Base-by-base conservation (phyloP, 2,888 invertebrate species). In the Cactoblastis cactorum region DNA sequence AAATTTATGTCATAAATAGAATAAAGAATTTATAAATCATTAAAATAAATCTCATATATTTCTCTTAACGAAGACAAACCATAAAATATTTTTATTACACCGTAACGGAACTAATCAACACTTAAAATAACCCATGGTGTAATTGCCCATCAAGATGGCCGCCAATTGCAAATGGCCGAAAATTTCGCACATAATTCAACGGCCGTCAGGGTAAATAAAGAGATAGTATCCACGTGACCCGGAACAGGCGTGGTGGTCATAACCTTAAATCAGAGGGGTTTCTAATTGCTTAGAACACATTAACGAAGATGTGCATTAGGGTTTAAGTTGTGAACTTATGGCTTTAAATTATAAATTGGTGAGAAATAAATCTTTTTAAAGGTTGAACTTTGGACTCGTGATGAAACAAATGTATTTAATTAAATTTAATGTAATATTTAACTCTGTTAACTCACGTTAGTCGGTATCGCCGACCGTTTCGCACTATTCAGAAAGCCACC, bases 241-340 rank as follows among this genome's bases (percentile, higher is more conserved):
- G 69, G 70, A 58, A 59, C 76, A 69, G 70, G 77, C 77, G 77
- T 74, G 74, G 69, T 68, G 59, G 65, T 78, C 75, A 83, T 84
- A 83, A 85, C 83, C 83, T 81, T 83, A 84, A 85, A 87, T 85
- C 86, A 87, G 74, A 83, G 77, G 76, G 78, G 75, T 81, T 75
- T 77, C 85, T 87, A 87, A 88, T 88, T 87, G 87, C 81, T 80
- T 68, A 78, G 81, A 85, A 83, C 82, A 83, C 85, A 85, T 83
- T 84, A 81, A 74, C 80, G 63, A 71, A 72, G 69, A 62, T 69
- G 63, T 66, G 63, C 57, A 55, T 55, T 49, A 38, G 50, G 65
- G 64, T 51, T 1, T 51, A 77, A 77, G 65, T 53, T 38, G 65
- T 33, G 60, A 69, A 60, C 53, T 24, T 24, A 12, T 14, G 1